These are phyloP conservation scores for Aphelenchoides besseyi DNA, from an alignment of 1,140 invertebrate species.

Conservation along the genomic window DNA sequence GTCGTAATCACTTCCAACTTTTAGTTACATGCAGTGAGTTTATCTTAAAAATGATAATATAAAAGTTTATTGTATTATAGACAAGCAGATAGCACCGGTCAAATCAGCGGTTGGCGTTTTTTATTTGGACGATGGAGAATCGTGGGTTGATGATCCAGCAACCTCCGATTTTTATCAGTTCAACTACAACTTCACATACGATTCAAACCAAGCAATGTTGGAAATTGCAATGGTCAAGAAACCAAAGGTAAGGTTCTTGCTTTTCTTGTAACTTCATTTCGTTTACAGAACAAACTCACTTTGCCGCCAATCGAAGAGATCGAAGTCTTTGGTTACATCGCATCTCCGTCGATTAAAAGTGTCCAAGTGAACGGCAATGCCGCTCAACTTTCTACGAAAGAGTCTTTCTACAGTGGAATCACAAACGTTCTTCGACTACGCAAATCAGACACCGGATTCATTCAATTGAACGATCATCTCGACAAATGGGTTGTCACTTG, in stretches of 20 bases:
- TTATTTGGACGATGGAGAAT: conserved; percentile 7
- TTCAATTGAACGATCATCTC: not conserved
- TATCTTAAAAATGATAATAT: not conserved
- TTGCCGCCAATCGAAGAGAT: not conserved
- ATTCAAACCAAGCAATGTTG: not conserved
- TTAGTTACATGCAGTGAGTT: not conserved
- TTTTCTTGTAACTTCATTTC: too few relatives aligned
- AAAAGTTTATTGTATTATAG: not conserved
- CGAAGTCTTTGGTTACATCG: not conserved
- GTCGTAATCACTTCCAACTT: conserved; percentile 28
- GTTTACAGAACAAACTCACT: not conserved
- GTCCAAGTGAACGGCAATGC: not conserved
- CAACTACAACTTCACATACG: not conserved
- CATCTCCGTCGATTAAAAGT: not conserved
- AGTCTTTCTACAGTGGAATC: not conserved
- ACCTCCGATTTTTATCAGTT: conserved; percentile 10
- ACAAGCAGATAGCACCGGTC: not conserved
- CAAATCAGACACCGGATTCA: not conserved
- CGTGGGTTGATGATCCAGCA: not conserved
- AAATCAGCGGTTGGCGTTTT: not conserved
- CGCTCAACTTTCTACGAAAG: not conserved
- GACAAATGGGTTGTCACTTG: not conserved
- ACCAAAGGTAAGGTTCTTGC: conserved; percentile 12
- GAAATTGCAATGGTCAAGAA: not conserved
- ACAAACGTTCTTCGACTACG: not conserved